Conservation (phyloP, 1,140 invertebrate genomes). For the Acromyrmex charruanus region DNA sequence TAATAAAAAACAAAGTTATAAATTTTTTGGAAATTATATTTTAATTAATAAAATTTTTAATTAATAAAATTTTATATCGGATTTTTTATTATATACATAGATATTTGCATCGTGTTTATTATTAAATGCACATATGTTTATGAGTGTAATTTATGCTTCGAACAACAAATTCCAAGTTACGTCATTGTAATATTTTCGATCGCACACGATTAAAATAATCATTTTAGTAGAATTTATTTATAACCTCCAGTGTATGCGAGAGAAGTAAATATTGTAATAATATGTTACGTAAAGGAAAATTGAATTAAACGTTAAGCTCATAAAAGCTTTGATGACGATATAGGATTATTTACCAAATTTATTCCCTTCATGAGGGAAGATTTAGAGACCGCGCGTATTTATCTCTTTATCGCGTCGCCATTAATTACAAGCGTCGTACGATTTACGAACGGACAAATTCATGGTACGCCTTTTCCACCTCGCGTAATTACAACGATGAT, state of each 20-base stretch:
- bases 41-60: background rate
- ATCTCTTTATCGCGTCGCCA: slow-evolving; percentile 52
- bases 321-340: background rate
- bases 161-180: background rate
- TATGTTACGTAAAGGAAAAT: background rate
- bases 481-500: slow-evolving; percentile 63
- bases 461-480: slow-evolving; percentile 38
- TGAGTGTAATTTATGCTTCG: background rate
- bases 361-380: slow-evolving; percentile 12
- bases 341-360: slow-evolving; percentile 27
- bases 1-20: background rate
- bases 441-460: slow-evolving; percentile 53
- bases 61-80: background rate
- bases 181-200: background rate
- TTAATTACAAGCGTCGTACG: slow-evolving; percentile 39
- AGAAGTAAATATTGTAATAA: background rate
- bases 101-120: background rate
- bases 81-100: background rate
- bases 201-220: slow-evolving; percentile 26
- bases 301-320: background rate
- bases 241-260: background rate
- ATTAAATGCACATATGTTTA: background rate
- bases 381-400: slow-evolving; percentile 35
- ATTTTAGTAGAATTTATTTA: background rate
- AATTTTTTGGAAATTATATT: background rate